These are phyloP conservation scores for Achroia grisella DNA, from an alignment of 1,140 invertebrate genomes.

Conservation along the genomic window DNA sequence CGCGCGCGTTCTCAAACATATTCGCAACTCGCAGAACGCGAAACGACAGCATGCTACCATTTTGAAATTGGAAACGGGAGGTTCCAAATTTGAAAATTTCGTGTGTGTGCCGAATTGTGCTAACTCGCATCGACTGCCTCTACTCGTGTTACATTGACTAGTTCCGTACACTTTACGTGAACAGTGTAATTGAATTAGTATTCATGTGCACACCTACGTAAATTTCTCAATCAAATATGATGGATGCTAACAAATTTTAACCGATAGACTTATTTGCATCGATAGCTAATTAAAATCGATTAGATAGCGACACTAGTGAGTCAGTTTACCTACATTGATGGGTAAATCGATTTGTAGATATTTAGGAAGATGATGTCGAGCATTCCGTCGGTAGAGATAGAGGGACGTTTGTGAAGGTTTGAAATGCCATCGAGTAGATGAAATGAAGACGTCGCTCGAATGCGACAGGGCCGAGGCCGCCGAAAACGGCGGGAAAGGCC, in stretches of 20 bases:
- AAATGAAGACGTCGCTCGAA: conserved; percentile 69
- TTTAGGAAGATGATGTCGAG: neutral
- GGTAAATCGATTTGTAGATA: neutral
- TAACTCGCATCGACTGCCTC: conserved; percentile 6
- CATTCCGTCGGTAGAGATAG: too few species aligned
- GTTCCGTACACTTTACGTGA: conserved; percentile 12
- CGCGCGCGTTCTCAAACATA: conserved; percentile 34
- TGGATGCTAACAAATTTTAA: neutral
- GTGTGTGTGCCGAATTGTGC: conserved; percentile 17
- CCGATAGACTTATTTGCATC: too few species aligned
- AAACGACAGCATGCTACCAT: neutral
- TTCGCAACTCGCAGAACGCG: conserved; percentile 23
- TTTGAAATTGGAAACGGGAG: conserved; percentile 8
- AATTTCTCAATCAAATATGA: conserved; percentile 1
- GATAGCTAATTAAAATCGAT: too few species aligned
- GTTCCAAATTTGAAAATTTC: conserved; percentile 9
- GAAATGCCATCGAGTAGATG: conserved; percentile 58
- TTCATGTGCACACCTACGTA: neutral
- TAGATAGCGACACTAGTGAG: too few species aligned
- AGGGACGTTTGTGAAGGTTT: conserved; percentile 7
- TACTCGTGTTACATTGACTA: conserved; percentile 6
- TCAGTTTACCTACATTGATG: neutral
- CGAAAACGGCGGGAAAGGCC: conserved; percentile 54
- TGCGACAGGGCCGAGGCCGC: conserved; percentile 62
- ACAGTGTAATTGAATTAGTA: conserved; percentile 17